Evolutionary conservation across 1,140 invertebrate species (phyloP).

Genomic region (Trichonephila inaurata): DNA sequence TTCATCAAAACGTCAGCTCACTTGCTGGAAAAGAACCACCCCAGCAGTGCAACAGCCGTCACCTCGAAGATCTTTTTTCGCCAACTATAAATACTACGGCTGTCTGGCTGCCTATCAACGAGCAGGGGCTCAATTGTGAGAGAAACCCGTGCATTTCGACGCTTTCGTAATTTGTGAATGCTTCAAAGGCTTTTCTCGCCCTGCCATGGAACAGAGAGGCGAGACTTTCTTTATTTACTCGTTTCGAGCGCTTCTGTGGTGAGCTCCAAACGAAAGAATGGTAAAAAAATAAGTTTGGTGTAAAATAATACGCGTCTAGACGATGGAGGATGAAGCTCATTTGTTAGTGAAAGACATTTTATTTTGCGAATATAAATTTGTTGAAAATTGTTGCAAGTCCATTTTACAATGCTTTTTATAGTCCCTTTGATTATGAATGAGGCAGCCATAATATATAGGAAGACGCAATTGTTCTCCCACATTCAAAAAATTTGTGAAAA

Average conservation of each 20-base stretch:
- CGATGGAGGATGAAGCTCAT: neutral
- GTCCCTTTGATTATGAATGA: no score
- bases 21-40: constrained; percentile 54
- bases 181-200: constrained; percentile 42
- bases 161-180: constrained; percentile 53
- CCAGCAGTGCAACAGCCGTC: neutral
- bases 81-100: constrained; percentile 63
- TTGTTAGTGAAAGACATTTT: neutral
- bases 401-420: neutral
- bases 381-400: neutral
- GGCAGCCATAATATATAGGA: no score
- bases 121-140: constrained; percentile 45
- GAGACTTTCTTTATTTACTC: constrained; percentile 28
- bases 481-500: no score
- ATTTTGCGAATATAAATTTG: neutral
- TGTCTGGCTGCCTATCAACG: constrained; percentile 67
- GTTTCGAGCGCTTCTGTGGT: neutral
- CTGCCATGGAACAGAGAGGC: neutral
- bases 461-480: no score
- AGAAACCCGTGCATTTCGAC: constrained; percentile 41
- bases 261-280: neutral
- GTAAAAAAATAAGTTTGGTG: neutral
- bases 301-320: constrained; percentile 38
- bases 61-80: constrained; percentile 61
- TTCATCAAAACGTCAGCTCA: constrained; percentile 71